Evolutionary conservation across 2,888 invertebrate species (phyloP), one percentile per base, ranked within the genome.

Genomic region (Cataglyphis livida): DNA sequence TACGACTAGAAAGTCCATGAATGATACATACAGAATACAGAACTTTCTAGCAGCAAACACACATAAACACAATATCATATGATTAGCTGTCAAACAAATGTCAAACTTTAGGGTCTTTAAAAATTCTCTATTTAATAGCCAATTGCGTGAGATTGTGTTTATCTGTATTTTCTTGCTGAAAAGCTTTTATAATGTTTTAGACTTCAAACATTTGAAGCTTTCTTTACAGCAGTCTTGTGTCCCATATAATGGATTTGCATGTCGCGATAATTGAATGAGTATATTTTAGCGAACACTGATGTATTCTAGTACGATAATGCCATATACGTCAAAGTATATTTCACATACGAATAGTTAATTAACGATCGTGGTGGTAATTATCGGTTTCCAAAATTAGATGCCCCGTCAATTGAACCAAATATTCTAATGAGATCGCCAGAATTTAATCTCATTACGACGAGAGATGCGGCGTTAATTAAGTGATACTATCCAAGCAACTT

Each of bases 201-300:
- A 64, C n/a, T 70, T 59, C 59, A 59, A 51, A 59, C 44, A 21
- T 32, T 48, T 25, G 9, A 35, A 9, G 3, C 25, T 32, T 21
- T n/a, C 65, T 10, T 15, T 9, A n/a, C 6, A n/a, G n/a, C 10
- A 32, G 35, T 41, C 51, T 38, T 18, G 75, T 10, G 51, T 48
- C 18, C 44, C 44, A 44, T 21, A 35, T 75, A 18, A 6, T 41
- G 35, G 35, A 12, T 51, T 64, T 48, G 51, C 75, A 25, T 54
- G 32, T 70, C 25, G 21, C 44, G 70, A 70, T 71, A 70, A 71
- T 78, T 35, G 35, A 78, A 78, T 35, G 35, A 78, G 59, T 71
- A 59, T n/a, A 21, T 44, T 44, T 59, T 44, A 35, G 35, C 59
- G 32, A 15, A 18, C 25, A 25, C 21, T 10, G 25, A 61, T 57